Conservation (phyloP, 1,140 invertebrate genomes). For the Penaeus indicus region DNA sequence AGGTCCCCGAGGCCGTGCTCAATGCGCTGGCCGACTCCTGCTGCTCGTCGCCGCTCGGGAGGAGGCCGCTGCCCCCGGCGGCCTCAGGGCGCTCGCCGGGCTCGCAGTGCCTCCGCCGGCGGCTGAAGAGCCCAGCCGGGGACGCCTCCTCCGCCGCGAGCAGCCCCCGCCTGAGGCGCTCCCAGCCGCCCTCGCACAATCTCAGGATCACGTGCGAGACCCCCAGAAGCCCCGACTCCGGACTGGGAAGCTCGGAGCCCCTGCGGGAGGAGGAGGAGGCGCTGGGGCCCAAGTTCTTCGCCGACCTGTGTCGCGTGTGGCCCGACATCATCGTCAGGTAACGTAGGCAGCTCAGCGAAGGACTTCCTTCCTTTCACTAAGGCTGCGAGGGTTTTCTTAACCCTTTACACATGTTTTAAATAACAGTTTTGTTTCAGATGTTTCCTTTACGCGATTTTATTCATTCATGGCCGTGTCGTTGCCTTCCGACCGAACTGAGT, state of each 20-base stretch:
- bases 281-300: conserved; percentile 35
- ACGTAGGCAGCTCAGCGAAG: background rate
- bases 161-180: background rate
- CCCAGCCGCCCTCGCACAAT: background rate
- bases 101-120: too few relatives aligned
- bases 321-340: conserved; percentile 41
- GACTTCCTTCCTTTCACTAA: background rate
- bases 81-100: too few relatives aligned
- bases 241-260: background rate
- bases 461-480: too few relatives aligned
- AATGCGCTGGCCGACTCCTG: background rate
- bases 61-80: too few relatives aligned
- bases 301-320: conserved; percentile 34
- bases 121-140: too few relatives aligned
- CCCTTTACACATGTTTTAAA: too few relatives aligned
- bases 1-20: conserved; percentile 14
- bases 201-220: conserved; percentile 22
- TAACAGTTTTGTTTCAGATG: too few relatives aligned
- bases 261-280: background rate
- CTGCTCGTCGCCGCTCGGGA: background rate
- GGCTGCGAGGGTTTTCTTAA: too few relatives aligned
- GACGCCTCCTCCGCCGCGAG: background rate
- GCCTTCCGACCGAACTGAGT: too few relatives aligned
- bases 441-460: too few relatives aligned
- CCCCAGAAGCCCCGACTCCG: background rate